These are phyloP conservation scores for Tethya wilhelma DNA, from an alignment of 37 sponge, comb jelly and placozoan genomes.

Conservation along the genomic window DNA sequence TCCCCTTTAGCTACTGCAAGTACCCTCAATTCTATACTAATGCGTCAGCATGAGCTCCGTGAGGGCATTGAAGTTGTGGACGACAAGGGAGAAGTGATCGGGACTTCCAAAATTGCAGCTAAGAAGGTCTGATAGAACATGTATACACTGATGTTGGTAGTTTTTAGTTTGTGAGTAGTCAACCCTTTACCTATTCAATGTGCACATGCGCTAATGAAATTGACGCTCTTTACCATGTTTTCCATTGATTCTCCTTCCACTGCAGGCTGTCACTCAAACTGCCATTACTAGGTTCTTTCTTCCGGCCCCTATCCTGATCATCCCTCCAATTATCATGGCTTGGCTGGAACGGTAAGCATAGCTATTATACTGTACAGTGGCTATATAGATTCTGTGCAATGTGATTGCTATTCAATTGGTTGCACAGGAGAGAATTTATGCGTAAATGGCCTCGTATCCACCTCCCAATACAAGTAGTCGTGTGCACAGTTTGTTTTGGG, in stretches of 20 bases:
- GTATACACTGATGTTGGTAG: background rate
- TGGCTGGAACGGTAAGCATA: conserved; percentile 66
- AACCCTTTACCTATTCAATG: background rate
- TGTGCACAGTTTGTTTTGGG: conserved; percentile 66
- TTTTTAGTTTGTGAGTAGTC: background rate
- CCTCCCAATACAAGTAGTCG: conserved; percentile 68
- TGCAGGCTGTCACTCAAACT: conserved; percentile 77
- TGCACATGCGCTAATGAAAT: background rate
- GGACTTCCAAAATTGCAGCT: conserved; percentile 79
- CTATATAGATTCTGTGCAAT: background rate
- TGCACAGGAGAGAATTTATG: conserved; percentile 51
- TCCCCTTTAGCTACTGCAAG: conserved; percentile 64
- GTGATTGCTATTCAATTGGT: background rate
- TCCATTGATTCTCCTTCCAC: too few species aligned
- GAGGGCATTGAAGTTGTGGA: conserved; percentile 85
- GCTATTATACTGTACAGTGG: too few species aligned
- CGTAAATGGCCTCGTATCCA: conserved; percentile 49
- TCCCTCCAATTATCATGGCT: conserved; percentile 85
- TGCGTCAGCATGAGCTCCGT: conserved; percentile 82
- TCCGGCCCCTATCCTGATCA: conserved; percentile 79
- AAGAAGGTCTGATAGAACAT: conserved; percentile 47
- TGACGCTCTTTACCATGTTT: background rate
- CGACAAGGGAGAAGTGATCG: conserved; percentile 59
- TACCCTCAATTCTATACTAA: conserved; percentile 74
- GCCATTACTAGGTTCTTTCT: conserved; percentile 74